Conservation (phyloP, 2,888 invertebrate genomes). For the Phortica magna region DNA sequence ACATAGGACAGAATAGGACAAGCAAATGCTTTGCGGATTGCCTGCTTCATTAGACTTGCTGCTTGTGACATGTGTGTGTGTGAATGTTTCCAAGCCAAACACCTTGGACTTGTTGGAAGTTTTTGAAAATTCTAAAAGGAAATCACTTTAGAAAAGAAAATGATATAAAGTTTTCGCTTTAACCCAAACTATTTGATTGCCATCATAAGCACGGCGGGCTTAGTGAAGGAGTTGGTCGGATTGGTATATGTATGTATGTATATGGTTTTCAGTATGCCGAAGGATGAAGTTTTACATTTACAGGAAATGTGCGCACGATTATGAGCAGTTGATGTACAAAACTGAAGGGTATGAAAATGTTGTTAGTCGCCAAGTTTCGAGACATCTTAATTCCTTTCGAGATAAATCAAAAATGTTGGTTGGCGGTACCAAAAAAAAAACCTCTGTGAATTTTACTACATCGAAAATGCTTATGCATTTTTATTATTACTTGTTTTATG, state of each 20-base stretch:
- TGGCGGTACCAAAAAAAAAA: background rate
- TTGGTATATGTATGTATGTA: too few species aligned
- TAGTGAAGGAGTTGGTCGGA: background rate
- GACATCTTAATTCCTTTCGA: conserved; percentile 74
- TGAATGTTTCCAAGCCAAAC: conserved; percentile 46
- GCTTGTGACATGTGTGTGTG: conserved; percentile 33
- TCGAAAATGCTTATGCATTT: conserved; percentile 57
- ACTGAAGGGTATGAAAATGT: conserved; percentile 48
- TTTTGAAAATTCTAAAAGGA: conserved; percentile 74
- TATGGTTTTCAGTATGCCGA: background rate
- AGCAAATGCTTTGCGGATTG: conserved; percentile 56
- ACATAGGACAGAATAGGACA: background rate
- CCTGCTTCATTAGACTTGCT: conserved; percentile 62
- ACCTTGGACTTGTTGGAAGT: conserved; percentile 65
- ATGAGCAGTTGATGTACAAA: conserved; percentile 48
- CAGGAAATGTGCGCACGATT: conserved; percentile 64
- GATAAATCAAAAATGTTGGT: conserved; percentile 64
- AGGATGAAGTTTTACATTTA: conserved; percentile 41
- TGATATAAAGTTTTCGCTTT: conserved; percentile 56
- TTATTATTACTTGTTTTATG: conserved; percentile 49
- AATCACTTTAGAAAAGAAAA: conserved; percentile 67
- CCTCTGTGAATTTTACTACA: conserved; percentile 42
- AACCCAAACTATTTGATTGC: conserved; percentile 15
- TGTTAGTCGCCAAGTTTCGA: conserved; percentile 67
- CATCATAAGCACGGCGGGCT: background rate